phyloP scores from a whole-genome alignment of 2,888 invertebrate species.

The Orthonevra nobilis region DNA sequence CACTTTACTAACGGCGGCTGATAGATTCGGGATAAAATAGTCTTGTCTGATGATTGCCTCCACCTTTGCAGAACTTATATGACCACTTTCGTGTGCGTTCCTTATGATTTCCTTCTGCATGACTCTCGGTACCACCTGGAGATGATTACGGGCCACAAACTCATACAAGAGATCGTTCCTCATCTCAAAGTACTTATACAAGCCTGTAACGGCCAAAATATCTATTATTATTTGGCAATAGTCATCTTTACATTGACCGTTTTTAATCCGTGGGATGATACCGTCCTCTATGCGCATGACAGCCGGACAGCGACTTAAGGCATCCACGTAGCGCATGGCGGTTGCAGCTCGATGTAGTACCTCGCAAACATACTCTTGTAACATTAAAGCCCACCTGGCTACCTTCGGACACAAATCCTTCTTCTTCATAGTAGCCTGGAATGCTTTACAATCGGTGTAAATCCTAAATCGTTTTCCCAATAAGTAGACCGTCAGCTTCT shows the following conservation, averaged over 20 bases:
- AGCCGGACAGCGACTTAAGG: too few relatives aligned
- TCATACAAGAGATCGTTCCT: not conserved
- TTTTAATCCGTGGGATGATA: not conserved
- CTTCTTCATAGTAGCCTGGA: slow-evolving; percentile 72
- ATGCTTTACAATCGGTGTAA: too few relatives aligned
- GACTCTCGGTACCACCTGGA: too few relatives aligned
- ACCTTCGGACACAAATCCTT: slow-evolving; percentile 71
- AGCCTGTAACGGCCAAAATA: too few relatives aligned
- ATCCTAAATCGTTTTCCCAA: slow-evolving; percentile 51
- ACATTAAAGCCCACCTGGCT: slow-evolving; percentile 72
- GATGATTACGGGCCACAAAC: not conserved
- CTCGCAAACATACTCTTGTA: slow-evolving; percentile 9
- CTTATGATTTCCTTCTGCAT: slow-evolving; percentile 1
- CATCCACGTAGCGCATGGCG: not conserved
- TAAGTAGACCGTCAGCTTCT: slow-evolving; percentile 73
- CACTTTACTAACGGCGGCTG: too few relatives aligned
- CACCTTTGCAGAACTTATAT: too few relatives aligned
- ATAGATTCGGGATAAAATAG: too few relatives aligned
- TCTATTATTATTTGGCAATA: too few relatives aligned
- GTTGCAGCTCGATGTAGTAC: slow-evolving; percentile 1
- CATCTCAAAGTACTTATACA: not conserved
- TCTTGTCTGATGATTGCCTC: too few relatives aligned
- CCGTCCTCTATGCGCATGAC: slow-evolving; percentile 6
- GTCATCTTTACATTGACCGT: slow-evolving; percentile 3
- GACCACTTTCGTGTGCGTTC: not conserved